Base-by-base conservation (phyloP, 2,888 invertebrate species). In the Diadegma fenestrale region DNA sequence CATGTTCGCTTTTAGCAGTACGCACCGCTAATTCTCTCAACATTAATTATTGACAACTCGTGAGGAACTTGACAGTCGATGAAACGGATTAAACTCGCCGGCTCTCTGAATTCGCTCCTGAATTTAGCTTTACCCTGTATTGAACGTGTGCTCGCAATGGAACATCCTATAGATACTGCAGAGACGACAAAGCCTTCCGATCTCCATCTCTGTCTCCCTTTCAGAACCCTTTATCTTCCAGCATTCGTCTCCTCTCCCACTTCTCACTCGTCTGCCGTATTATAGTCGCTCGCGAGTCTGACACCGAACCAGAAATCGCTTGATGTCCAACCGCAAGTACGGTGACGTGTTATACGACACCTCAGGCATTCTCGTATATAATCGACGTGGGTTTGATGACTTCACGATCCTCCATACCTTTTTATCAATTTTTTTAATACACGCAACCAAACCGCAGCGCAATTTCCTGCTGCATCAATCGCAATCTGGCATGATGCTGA, bases 231-330 rank as follows among this genome's bases (percentile, higher is more conserved):
- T 37, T 37, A 43, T 68, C 41, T 48, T 30, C 12, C 66, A 45
- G n/a, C 26, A 22, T 26, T 26, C 58, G 26, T 41, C 26, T 22
- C 66, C 51, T 22, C 37, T 41, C 69, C 12, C 43, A 41, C 22
- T 54, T 30, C 63, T 22, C 66, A 26, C 19, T n/a, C 58, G 19
- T 66, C 45, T 72, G 43, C 7, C 77, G 61, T 78, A 66, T 66
- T 71, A 77, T 19, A 72, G 14, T 68, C 58, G 26, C 66, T 71
- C 41, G 45, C 30, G 54, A 68, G 33, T 76, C 45, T 48, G 81
- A 76, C 75, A 22, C 68, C 66, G 37, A 78, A 73, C 82, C 78
- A 58, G 72, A 73, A 79, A 82, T 73, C 78, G 66, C 61, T 63
- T 61, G 48, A 81, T 76, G 63, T 58, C 61, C 76, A 69, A 63